A percentile compares a stretch with the other conserved stretches of the same genome.
These are phyloP conservation scores for Cantharis flavilabris DNA, from an alignment of 2,888 invertebrate species.

Conservation along the genomic window DNA sequence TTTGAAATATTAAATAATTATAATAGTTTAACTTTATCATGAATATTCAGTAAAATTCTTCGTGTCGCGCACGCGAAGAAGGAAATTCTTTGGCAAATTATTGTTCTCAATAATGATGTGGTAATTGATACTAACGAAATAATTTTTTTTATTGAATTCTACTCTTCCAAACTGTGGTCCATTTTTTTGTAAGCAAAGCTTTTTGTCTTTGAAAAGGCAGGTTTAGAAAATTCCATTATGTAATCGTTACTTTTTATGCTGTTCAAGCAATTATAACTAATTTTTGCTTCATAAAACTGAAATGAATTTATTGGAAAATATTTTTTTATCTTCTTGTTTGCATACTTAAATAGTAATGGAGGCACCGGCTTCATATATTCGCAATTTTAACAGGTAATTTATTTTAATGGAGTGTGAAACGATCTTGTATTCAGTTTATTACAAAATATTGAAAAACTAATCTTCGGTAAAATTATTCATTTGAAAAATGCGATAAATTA, in stretches of 20 bases:
- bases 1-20: too few relatives aligned
- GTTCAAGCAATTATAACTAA: neutral
- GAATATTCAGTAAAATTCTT: too few relatives aligned
- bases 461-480: neutral
- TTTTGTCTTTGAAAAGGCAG: neutral
- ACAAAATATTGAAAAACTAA: neutral
- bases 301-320: neutral
- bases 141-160: too few relatives aligned
- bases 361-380: neutral
- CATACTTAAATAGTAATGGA: neutral
- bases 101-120: too few relatives aligned
- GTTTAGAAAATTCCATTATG: too few relatives aligned
- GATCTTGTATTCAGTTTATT: neutral
- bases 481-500: neutral
- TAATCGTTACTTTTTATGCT: neutral
- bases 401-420: neutral
- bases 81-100: too few relatives aligned
- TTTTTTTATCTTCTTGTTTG: neutral
- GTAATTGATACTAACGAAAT: too few relatives aligned
- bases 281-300: neutral
- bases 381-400: neutral
- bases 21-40: too few relatives aligned
- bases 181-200: neutral
- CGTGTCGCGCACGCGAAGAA: too few relatives aligned
- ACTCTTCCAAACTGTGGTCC: too few relatives aligned